Base-by-base conservation (phyloP, 2,797 vertebrate genomes). In the Syndactyla subalaris region DNA sequence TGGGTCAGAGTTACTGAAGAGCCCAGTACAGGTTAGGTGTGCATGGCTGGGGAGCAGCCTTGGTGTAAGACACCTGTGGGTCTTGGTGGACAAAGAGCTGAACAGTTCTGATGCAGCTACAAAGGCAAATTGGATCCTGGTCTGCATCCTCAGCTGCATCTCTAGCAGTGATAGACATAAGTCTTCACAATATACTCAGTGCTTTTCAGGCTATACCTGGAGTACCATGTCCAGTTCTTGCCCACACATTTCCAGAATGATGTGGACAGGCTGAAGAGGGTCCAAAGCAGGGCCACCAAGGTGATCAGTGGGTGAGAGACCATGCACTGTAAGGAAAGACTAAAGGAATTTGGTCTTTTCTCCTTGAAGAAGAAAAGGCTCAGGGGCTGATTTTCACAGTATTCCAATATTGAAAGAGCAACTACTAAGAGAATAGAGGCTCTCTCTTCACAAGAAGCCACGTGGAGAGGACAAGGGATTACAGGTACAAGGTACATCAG, bases 81-180 rank as follows among this genome's bases (percentile, higher is more conserved):
- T 10, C 17, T 62, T 55, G 57, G n/a, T 24, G 30, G 26, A 78
- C 29, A 68, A 36, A 12, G 52, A 38, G 10, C 3, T n/a, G 12
- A 62, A 45, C 17, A 34, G 21, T 45, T 63, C n/a, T 62, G 29
- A 43, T 39, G 38, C 24, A 57, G 19, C 11, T 57, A 14, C 9
- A 20, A 79, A 79, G 27, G 8, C 24, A 57, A 29, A 46, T 19
- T 70, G 48, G 6, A 43, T 48, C n/a, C 23, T 46, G 23, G 18
- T 11, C 23, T 79, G 23, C 30, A 52, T 52, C n/a, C 10, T 15
- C n/a, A 70, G 18, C 5, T 10, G 10, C 7, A 22, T 38, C 52
- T 32, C 20, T n/a, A n/a, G 8, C 12, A 41, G 2, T 2, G 4
- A 8, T 2, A 81, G n/a, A n/a, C 5, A 19, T 4, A 15, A 30